Evolutionary conservation across 2,797 vertebrate species (phyloP), one percentile per base, ranked within the genome.

Genomic region (Etheostoma perlongum): DNA sequence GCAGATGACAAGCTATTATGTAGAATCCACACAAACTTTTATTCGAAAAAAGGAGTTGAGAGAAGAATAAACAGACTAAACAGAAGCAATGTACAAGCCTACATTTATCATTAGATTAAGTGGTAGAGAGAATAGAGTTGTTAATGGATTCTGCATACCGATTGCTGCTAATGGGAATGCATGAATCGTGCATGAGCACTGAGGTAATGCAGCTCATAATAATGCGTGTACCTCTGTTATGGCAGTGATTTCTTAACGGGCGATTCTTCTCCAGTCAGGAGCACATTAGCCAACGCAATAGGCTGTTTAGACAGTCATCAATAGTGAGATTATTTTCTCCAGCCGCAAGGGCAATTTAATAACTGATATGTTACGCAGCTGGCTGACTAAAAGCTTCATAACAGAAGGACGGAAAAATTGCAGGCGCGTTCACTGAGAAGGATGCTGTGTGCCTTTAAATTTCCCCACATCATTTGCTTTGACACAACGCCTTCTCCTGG

Each of bases 51-150:
- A 67, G 33, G 59, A 67, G 73, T 75, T 55, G 14, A 73, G 44
- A 48, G 18, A 67, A 52, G 48, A 57, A 80, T 40, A 64, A 74
- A 75, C 57, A 40, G n/a, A 62, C 47, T 47, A 77, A 81, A 83
- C 46, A 78, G 66, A 55, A 58, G 46, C 48, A 62, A 69, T 44
- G 16, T 9, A 58, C 48, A n/a, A 61, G 69, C 64, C 49, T 23
- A 49, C 81, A 82, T 85, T 81, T 64, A 84, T 82, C 44, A 83
- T 81, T 49, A 48, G 70, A 85, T 84, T 78, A 83, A 85, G 78
- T 55, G 60, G 74, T 36, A 25, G 75, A 72, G 75, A 74, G 74
- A 90, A 83, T 66, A 70, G 72, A 59, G 67, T 51, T 3, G 10
- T 64, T 86, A 87, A 90, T 90, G 83, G 76, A 79, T 82, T 76